Base-by-base conservation (phyloP, 2,113 vertebrate species). In the Heteronetta atricapilla region DNA sequence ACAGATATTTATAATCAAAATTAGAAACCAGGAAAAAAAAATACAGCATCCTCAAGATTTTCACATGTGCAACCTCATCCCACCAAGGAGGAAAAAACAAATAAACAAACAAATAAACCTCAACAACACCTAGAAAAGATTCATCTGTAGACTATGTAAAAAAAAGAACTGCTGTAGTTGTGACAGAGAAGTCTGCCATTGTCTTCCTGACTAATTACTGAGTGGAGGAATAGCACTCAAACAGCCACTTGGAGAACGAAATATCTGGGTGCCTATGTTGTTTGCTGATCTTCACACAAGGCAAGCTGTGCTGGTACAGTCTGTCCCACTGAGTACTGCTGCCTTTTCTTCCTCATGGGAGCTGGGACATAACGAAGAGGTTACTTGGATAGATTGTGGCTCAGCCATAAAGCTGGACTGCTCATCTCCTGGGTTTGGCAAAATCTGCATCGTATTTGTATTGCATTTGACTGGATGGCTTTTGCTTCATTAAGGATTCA, bases 401-500 rank as follows among this genome's bases (percentile, higher is more conserved):
- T 90, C 48, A 75, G 10, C 26, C 40, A 87, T 42, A 84, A 79
- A 86, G 36, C n/a, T 70, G 8, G 40, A 22, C 25, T 42, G 44
- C 46, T 86, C 44, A 36, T 48, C 55, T 85, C 56, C 59, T 79
- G 66, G 33, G 46, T 89, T 79, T 70, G 36, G 21, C 66, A 46
- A 1, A 1, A 64, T 25, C 76, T 75, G 42, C 36, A 89, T 58
- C 59, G 59, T 55, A 77, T 42, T 33, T 62, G 25, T 70, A 84
- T 63, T 83, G 56, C 26, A 85, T 90, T 87, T 89, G 86, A 75
- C 58, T 93, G 83, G 66, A 72, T 3, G 16, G 44, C 36, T 89
- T 92, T 95, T 89, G 84, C 66, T 21, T 95, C 40, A 53, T 72
- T 86, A 63, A 68, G 21, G 46, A 82, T 16, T 88, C 80, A 86